Percentiles rank a stretch among this genome's conserved stretches.
Conservation (phyloP, 2,888 invertebrate species). For the Encarsia formosa region DNA sequence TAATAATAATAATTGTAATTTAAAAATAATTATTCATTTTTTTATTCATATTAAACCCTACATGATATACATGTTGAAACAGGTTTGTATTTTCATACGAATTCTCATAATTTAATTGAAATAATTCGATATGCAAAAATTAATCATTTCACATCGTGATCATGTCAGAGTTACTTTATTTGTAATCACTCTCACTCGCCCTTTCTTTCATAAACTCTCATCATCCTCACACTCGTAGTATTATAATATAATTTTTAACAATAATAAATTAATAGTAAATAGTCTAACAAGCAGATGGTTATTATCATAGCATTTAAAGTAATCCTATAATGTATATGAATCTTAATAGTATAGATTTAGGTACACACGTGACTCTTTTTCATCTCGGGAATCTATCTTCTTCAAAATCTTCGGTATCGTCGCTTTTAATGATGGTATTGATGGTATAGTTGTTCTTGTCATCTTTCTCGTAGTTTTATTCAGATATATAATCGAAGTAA, state of each 20-base stretch:
- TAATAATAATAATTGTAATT: conserved; percentile 18
- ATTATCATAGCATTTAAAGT: conserved; percentile 5
- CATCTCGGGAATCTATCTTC: neutral
- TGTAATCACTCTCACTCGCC: conserved; percentile 20
- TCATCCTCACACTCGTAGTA: conserved; percentile 17
- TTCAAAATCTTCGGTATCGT: neutral
- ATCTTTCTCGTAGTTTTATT: too few relatives aligned
- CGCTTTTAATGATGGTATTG: neutral
- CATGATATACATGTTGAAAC: neutral
- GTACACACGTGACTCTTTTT: too few relatives aligned
- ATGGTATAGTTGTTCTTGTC: neutral
- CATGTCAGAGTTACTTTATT: too few relatives aligned
- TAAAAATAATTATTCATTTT: conserved; percentile 11
- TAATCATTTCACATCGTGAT: too few relatives aligned
- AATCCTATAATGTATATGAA: too few relatives aligned
- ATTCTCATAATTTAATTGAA: conserved; percentile 5
- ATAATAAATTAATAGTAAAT: too few relatives aligned
- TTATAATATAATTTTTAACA: too few relatives aligned
- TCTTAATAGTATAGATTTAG: too few relatives aligned
- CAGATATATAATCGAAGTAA: too few relatives aligned
- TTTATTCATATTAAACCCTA: neutral
- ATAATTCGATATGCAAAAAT: conserved; percentile 7
- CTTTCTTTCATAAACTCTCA: conserved; percentile 16
- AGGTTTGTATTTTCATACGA: conserved; percentile 11
- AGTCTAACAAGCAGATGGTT: too few relatives aligned